Evolutionary conservation across 2,113 vertebrate species (phyloP).

Genomic region (Gallinago jamesoni): DNA sequence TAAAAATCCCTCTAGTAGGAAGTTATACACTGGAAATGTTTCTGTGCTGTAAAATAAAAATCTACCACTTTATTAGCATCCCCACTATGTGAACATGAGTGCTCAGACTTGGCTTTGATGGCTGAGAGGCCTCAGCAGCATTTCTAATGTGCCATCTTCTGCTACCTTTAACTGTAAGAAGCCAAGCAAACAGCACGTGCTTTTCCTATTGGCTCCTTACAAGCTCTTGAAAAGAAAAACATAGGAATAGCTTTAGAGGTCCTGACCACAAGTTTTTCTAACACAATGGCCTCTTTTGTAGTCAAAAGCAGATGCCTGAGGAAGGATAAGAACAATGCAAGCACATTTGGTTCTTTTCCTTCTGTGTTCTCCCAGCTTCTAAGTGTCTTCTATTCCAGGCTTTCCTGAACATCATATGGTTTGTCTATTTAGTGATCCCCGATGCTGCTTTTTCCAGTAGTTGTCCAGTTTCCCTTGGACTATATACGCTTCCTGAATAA

Average conservation of each 20-base stretch:
- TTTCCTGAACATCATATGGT: slow-evolving; percentile 33
- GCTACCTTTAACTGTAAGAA: not conserved
- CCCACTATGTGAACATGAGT: fast-evolving
- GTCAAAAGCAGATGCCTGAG: not conserved
- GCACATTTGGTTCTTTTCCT: not conserved
- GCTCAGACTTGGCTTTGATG: not conserved
- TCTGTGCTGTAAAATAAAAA: not conserved
- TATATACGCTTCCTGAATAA: not conserved
- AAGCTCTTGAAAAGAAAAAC: not conserved
- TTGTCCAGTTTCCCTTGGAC: not conserved
- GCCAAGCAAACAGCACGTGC: not conserved
- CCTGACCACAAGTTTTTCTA: not conserved
- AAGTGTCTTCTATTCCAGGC: slow-evolving; percentile 8
- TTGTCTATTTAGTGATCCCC: slow-evolving; percentile 2
- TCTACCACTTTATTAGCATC: not conserved
- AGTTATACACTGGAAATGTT: not conserved
- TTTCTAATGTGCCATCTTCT: not conserved
- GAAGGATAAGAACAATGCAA: slow-evolving; percentile 17
- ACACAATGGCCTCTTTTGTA: not conserved
- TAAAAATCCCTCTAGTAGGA: not conserved
- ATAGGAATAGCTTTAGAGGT: not conserved
- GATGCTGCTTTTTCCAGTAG: not conserved
- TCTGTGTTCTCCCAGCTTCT: not conserved
- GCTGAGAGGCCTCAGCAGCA: not conserved
- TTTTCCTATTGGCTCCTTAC: not conserved